phyloP scores from a whole-genome alignment of 1,140 invertebrate genomes.

The Pseudomyrmex cubaensis region DNA sequence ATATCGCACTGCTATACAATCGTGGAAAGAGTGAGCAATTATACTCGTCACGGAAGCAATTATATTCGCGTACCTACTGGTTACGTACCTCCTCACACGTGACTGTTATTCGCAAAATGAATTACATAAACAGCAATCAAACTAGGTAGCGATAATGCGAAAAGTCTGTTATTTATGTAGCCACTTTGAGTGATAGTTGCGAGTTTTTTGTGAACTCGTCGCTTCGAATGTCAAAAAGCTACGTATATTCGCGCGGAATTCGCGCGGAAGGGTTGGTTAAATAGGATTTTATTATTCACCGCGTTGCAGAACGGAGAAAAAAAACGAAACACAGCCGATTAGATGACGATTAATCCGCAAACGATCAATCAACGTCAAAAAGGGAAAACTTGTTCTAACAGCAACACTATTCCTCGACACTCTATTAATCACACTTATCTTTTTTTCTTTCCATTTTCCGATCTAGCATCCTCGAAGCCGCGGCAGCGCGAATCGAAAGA shows the following conservation, averaged over 20 bases:
- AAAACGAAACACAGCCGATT: not conserved
- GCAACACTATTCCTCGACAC: slow-evolving; percentile 1
- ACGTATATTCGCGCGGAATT: no score
- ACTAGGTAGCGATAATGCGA: not conserved
- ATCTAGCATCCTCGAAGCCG: slow-evolving; percentile 30
- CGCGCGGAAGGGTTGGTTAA: no score
- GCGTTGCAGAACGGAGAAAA: not conserved
- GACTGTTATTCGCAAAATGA: slow-evolving; percentile 18
- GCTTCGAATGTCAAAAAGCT: no score
- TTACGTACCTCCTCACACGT: slow-evolving; percentile 7
- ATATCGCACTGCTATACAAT: slow-evolving; percentile 37
- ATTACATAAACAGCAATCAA: slow-evolving; percentile 26
- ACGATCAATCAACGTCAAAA: slow-evolving; percentile 41
- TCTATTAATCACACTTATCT: slow-evolving; percentile 51
- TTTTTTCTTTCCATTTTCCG: slow-evolving; percentile 34
- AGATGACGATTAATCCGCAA: slow-evolving; percentile 27
- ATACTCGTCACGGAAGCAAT: slow-evolving; percentile 26
- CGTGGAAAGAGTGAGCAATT: slow-evolving; percentile 58
- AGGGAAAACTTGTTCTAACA: slow-evolving; percentile 29
- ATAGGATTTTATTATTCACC: slow-evolving; percentile 13
- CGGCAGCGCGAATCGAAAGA: slow-evolving; percentile 17
- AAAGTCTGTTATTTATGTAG: slow-evolving; percentile 19
- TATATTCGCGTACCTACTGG: slow-evolving; percentile 46
- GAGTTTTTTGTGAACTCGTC: not conserved
- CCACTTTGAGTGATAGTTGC: not conserved